A percentile compares a stretch with the other conserved stretches of the same genome.
phyloP scores from a whole-genome alignment of 23 tunicate species.

The Halocynthia roretzi region DNA sequence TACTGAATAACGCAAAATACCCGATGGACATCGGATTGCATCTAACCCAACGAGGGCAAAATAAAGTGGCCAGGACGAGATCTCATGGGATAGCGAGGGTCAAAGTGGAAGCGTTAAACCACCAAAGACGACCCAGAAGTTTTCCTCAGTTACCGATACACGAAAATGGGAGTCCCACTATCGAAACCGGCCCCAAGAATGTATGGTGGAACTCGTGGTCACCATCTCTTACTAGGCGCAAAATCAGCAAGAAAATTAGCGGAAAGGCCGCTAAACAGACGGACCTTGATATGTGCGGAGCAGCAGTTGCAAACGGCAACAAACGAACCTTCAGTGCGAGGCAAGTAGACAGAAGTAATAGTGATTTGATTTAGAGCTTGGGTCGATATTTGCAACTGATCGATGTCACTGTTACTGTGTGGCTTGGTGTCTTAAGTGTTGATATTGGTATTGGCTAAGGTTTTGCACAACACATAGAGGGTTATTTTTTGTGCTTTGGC shows the following conservation, averaged over 20 bases:
- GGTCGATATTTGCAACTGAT: too few species aligned
- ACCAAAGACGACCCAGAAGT: conserved; percentile 3
- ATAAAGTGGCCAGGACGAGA: background rate
- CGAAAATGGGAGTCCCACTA: background rate
- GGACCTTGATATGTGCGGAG: background rate
- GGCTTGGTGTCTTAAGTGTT: too few species aligned
- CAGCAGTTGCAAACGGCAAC: background rate
- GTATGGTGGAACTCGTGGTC: conserved; percentile 1
- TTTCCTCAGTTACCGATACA: background rate
- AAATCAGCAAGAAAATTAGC: background rate
- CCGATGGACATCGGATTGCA: conserved; percentile 8
- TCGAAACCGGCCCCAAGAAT: background rate
- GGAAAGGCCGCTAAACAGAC: background rate
- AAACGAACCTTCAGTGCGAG: background rate
- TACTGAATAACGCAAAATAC: background rate
- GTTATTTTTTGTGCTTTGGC: too few species aligned
- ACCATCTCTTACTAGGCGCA: background rate
- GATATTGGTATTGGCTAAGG: too few species aligned
- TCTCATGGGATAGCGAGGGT: background rate
- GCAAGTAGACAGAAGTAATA: background rate
- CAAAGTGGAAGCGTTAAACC: background rate
- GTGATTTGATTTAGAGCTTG: too few species aligned
- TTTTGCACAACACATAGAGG: too few species aligned
- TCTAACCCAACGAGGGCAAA: background rate
- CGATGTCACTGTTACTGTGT: too few species aligned